Conservation (phyloP, 2,888 invertebrate genomes). For the Tyria jacobaeae region DNA sequence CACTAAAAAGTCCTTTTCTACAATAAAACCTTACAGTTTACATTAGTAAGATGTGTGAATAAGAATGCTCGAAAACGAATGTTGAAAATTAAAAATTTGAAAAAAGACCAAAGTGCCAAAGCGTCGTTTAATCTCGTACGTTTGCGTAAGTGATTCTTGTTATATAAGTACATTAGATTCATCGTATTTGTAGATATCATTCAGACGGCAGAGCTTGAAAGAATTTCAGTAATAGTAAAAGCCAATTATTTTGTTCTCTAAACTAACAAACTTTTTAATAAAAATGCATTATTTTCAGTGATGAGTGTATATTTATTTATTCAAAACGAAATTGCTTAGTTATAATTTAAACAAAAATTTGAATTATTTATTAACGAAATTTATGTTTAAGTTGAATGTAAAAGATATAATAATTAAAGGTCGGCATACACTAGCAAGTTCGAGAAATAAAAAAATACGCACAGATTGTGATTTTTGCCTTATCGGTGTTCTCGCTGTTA, state of each 20-base stretch:
- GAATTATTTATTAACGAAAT: slow-evolving; percentile 5
- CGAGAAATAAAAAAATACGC: slow-evolving; percentile 57
- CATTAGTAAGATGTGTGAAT: slow-evolving; percentile 34
- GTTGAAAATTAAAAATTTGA: slow-evolving; percentile 36
- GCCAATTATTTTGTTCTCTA: background rate
- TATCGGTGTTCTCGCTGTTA: slow-evolving; percentile 68
- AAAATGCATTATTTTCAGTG: background rate
- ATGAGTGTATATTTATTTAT: background rate
- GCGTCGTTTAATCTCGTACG: slow-evolving; percentile 60
- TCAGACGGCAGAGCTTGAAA: slow-evolving; percentile 3
- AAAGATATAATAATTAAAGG: slow-evolving; percentile 22
- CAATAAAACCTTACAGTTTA: slow-evolving; percentile 28
- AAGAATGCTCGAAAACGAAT: slow-evolving; percentile 39
- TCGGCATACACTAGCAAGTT: slow-evolving; percentile 44
- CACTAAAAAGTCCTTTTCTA: slow-evolving; percentile 1
- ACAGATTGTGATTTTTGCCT: slow-evolving; percentile 74
- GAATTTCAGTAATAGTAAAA: background rate
- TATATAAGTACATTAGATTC: slow-evolving; percentile 50
- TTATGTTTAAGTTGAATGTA: slow-evolving; percentile 17
- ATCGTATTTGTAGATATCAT: slow-evolving; percentile 21
- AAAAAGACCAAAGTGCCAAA: slow-evolving; percentile 80
- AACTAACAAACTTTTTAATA: background rate
- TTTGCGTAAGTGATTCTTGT: slow-evolving; percentile 49
- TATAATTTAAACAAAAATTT: background rate
- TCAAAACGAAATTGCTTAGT: background rate